Percentiles rank a stretch among this genome's conserved stretches.
Evolutionary conservation across 2,888 invertebrate species (phyloP).

Genomic region (Sipha maydis): DNA sequence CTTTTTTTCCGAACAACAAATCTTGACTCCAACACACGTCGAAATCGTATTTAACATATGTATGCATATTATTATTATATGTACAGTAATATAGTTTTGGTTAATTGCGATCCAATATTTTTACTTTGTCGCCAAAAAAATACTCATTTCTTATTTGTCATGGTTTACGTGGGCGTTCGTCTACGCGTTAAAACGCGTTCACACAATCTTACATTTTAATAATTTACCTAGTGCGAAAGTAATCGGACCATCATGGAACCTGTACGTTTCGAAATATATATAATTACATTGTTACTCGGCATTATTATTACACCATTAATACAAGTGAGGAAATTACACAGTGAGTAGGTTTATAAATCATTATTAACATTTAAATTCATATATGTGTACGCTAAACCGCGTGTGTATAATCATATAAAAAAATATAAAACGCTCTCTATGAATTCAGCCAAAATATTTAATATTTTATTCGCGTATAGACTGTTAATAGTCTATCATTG

Average conservation of each 20-base stretch:
- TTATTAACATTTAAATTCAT: background rate
- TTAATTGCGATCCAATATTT: background rate
- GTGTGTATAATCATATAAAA: background rate
- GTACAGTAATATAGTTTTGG: background rate
- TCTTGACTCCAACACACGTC: background rate
- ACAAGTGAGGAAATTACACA: slow-evolving; percentile 46
- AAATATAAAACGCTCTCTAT: background rate
- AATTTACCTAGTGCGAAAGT: background rate
- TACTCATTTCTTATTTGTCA: slow-evolving; percentile 16
- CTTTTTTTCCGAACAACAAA: background rate
- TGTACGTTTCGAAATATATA: background rate
- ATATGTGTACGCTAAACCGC: background rate
- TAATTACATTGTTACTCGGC: slow-evolving; percentile 13
- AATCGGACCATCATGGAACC: background rate
- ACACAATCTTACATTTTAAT: background rate
- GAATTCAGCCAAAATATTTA: background rate
- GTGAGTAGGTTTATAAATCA: background rate
- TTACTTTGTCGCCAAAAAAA: background rate
- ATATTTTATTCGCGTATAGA: background rate
- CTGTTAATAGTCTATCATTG: background rate
- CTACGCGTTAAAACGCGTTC: background rate
- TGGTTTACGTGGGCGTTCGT: background rate
- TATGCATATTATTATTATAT: too few relatives aligned
- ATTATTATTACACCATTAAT: slow-evolving; percentile 42
- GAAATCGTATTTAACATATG: background rate